Base-by-base conservation (phyloP, 1,140 invertebrate species). In the Oppia nitens region DNA sequence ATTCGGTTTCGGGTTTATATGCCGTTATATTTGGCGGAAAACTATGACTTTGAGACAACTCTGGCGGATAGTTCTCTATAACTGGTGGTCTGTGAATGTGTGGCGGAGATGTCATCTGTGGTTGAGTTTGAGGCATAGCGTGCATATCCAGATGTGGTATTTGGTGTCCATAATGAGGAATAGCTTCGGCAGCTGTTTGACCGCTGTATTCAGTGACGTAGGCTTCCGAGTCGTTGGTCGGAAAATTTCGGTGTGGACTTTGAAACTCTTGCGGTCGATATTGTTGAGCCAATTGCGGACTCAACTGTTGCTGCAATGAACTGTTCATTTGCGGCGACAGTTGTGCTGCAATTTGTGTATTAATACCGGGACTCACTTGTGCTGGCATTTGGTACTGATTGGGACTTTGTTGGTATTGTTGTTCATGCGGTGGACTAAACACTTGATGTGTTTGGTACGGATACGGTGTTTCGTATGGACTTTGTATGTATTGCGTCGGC, bases 361-460 rank as follows among this genome's bases (percentile, higher is more conserved):
- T 1, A 53, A 54, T 25, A 20, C 51, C 17, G 9, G 20, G 49
- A 50, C 4, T 25, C 49, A 25, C n/a, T 25, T 23, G 17, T 17
- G 23, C 20, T n/a, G 23, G 45, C 57, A 53, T 59, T 23, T 32
- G 29, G 20, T 48, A 29, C 28, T 60, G 60, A 25, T 17, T 45
- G 14, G 23, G 47, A 23, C 24, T 25, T 56, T 62, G 60, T 3
- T 24, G 47, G 12, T 21, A 59, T 3, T 29, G 52, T 55, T 60
- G 59, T 60, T 59, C 57, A 47, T 60, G 59, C 14, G 4, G 54
- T 23, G 50, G 60, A 12, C 29, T 50, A 14, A 63, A 49, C 3
- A 27, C 28, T 2, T n/a, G 47, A 3, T 53, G 60, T 26, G 32
- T 6, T 28, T 21, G 32, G 3, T 45, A 25, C 23, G 55, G 55